Evolutionary conservation across 2,888 invertebrate species (phyloP).

Genomic region (Drosophila greeni): DNA sequence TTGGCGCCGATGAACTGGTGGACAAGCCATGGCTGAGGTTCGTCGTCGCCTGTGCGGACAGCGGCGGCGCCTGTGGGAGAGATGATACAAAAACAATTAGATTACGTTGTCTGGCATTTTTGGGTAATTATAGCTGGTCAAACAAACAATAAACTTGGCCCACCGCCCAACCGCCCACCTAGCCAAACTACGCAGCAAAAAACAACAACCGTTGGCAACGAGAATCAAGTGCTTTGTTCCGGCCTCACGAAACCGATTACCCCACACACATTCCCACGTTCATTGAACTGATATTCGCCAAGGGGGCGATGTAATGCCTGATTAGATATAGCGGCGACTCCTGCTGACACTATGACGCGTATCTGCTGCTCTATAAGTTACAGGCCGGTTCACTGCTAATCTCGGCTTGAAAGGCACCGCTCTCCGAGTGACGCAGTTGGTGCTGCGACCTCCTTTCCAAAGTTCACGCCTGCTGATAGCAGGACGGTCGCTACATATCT

Average conservation of each 20-base stretch:
- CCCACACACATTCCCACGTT: conserved; percentile 53
- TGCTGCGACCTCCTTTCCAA: conserved; percentile 39
- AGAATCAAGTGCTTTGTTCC: conserved; percentile 37
- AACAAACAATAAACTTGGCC: conserved; percentile 52
- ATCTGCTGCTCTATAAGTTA: neutral
- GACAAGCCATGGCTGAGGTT: conserved; percentile 61
- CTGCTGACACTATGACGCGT: neutral
- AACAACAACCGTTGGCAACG: conserved; percentile 46
- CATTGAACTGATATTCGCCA: conserved; percentile 56
- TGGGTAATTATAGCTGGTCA: conserved; percentile 47
- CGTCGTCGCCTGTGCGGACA: conserved; percentile 58
- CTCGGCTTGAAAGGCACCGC: conserved; percentile 7
- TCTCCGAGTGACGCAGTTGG: conserved; percentile 51
- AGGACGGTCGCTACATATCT: neutral
- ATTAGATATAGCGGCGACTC: conserved; percentile 4
- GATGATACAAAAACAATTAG: conserved; percentile 2
- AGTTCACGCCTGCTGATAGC: conserved; percentile 28
- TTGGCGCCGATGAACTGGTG: conserved; percentile 76
- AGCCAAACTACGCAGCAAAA: conserved; percentile 55
- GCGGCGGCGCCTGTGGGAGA: conserved; percentile 55
- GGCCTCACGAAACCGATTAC: conserved; percentile 22
- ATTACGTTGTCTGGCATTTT: conserved; percentile 11
- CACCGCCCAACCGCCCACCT: conserved; percentile 45
- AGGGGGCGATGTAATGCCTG: conserved; percentile 31
- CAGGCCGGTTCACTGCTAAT: neutral